phyloP scores from a whole-genome alignment of 2,113 vertebrate genomes.

The Istiophorus platypterus region DNA sequence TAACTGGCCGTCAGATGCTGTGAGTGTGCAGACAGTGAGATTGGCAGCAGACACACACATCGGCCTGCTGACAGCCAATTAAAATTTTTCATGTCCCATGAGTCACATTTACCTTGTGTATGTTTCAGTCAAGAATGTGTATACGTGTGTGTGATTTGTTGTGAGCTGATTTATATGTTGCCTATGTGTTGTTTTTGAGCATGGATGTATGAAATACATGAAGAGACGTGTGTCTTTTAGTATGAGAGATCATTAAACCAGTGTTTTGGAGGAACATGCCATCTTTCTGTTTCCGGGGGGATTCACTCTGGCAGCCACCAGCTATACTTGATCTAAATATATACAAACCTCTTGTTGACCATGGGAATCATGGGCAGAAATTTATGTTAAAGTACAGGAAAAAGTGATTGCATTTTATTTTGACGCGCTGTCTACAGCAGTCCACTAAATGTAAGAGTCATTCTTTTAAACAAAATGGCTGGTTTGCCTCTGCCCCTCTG shows the following conservation, averaged over 20 bases:
- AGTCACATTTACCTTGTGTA: constrained; percentile 62
- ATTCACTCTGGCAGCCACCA: constrained; percentile 60
- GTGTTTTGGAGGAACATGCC: constrained; percentile 45
- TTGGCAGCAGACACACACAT: constrained; percentile 61
- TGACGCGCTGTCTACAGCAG: constrained; percentile 57
- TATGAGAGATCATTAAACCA: constrained; percentile 63
- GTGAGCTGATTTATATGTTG: constrained; percentile 28
- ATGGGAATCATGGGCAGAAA: constrained; percentile 65
- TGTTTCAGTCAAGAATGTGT: constrained; percentile 41
- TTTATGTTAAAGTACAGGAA: constrained; percentile 63
- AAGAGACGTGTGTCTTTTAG: constrained; percentile 31
- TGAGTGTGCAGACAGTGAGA: constrained; percentile 52
- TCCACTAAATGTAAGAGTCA: constrained; percentile 72
- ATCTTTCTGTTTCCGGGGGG: constrained; percentile 64
- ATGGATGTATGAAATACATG: constrained; percentile 22
- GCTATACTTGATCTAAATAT: constrained; percentile 72
- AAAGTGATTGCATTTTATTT: constrained; percentile 52
- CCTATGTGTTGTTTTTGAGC: constrained; percentile 26
- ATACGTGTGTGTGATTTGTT: constrained; percentile 5
- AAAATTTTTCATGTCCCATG: constrained; percentile 55
- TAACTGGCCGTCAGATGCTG: constrained; percentile 53
- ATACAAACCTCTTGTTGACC: constrained; percentile 68
- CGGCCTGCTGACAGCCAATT: constrained; percentile 69
- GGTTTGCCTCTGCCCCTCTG: constrained; percentile 74
- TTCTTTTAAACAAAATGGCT: constrained; percentile 80